These are phyloP conservation scores for Plutomurus gul DNA, from an alignment of 1,140 invertebrate species.

Conservation along the genomic window DNA sequence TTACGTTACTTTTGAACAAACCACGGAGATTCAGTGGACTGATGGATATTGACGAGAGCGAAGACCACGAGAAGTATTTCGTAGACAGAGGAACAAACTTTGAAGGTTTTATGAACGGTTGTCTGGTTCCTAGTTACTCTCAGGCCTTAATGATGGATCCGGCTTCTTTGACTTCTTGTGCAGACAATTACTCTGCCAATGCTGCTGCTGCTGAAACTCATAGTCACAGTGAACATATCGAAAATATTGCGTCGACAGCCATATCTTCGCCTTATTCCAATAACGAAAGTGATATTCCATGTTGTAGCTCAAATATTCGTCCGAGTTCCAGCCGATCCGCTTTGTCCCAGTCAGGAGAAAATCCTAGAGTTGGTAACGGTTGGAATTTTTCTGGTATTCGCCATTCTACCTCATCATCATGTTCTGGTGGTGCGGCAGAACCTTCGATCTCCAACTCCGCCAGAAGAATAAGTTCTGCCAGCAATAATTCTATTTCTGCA, in stretches of 20 bases:
- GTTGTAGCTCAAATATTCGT: conserved; percentile 23
- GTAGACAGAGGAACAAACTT: background rate
- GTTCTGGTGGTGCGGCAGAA: background rate
- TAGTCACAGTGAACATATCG: background rate
- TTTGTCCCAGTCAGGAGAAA: background rate
- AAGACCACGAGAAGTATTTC: background rate
- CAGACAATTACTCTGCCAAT: background rate
- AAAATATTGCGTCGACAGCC: background rate
- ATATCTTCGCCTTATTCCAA: background rate
- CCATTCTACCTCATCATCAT: background rate
- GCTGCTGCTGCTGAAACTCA: background rate
- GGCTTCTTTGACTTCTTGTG: background rate
- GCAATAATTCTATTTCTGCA: background rate
- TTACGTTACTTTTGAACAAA: conserved; percentile 30
- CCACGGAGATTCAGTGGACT: conserved; percentile 24
- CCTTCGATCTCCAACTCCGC: background rate
- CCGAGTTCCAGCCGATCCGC: conserved; percentile 13
- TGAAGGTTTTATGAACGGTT: background rate
- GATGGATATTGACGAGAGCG: conserved; percentile 6
- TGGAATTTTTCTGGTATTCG: background rate
- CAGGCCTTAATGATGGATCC: conserved; percentile 12
- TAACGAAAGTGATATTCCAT: conserved; percentile 22
- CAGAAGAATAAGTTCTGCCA: background rate
- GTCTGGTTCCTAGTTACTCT: conserved; percentile 32
- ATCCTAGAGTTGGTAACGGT: background rate